Evolutionary conservation across 1,140 invertebrate species (phyloP), one percentile per base, ranked within the genome.

Genomic region (Ips typographus): DNA sequence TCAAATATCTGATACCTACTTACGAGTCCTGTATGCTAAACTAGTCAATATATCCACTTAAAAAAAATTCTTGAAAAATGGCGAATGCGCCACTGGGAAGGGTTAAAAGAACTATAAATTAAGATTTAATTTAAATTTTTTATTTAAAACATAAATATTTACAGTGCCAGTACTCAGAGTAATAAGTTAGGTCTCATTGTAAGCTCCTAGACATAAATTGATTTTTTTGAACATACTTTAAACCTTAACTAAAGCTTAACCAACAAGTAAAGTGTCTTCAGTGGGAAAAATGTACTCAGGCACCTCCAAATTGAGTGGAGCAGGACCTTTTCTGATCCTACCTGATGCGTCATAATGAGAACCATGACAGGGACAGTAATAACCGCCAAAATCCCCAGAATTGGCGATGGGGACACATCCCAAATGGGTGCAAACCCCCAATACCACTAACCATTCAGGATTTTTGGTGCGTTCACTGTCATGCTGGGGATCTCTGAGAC

Each of bases 311-410:
- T 99, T 99, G 0, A 97, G 82, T 42, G 98, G 98, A 42, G 98
- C 98, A 5, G 98, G 98, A 64, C 98, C 98, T 86, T 98, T 98
- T 65, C 98, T 90, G 78, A 99, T 98, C 73, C 98, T 88, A 3
- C 98, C 98, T 57, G 96, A 96, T 2, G 92, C 92, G 80, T 99
- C 98, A 78, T 99, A 99, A 82, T 99, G 98, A 56, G 96, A 99
- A 57, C 98, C 98, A 79, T 99, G 98, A 81, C 98, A 99, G 2
- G 98, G 98, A 78, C 98, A 99, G 83, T 98, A 99, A 78, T 98
- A 99, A 57, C 98, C 98, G 56, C 83, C 84, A 81, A 88, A 98
- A 74, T 98, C 95, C 49, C 96, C 98, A 71, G 95, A 88, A 82
- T 98, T 94, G 39, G 96, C 92, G 75, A 98, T 94, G 49, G 96